Evolutionary conservation across 2,113 vertebrate genomes (phyloP), one percentile per base, ranked within the genome.

Genomic region (Etia nguti): DNA sequence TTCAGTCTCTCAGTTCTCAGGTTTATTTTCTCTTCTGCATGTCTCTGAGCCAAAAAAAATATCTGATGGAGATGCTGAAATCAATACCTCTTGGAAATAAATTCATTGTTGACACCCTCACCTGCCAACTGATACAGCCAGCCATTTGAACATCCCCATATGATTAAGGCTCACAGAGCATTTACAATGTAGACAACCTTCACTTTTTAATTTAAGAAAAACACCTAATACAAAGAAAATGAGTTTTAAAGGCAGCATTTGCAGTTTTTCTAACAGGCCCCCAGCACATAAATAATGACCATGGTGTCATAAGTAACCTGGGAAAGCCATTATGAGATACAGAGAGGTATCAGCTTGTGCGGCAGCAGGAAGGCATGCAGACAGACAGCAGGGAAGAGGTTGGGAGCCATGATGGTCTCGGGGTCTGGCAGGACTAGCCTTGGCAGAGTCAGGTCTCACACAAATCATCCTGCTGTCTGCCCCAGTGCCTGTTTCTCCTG

Each of bases 261-360:
- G 91, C 83, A 41, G 82, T 86, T 70, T 91, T 91, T 89, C 79
- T 92, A 90, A 92, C 36, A 15, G 87, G 43, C 83, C 81, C 90
- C 50, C 12, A 8, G 56, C 83, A 94, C 86, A 92, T 95, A 90
- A 95, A 95, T 95, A 94, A 96, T 93, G 70, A 29, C 88, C 90
- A 26, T 22, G 81, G 86, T 93, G 92, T 92, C 92, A 91, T 87
- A 80, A 82, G 54, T 80, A 92, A 94, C 89, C 84, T 70, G 80
- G 86, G 89, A 94, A 94, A 92, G 82, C 92, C 90, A 95, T 95
- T 94, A 94, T 81, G 84, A 93, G 89, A 88, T 82, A 82, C 88
- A 90, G 87, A 89, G 81, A 88, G 79, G 89, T 68, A 81, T 87
- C 87, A 29, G 79, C 88, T 75, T 79, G 77, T 90, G 86, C 85